phyloP scores from a whole-genome alignment of 2,888 invertebrate species.

The Melanostoma scalare region DNA sequence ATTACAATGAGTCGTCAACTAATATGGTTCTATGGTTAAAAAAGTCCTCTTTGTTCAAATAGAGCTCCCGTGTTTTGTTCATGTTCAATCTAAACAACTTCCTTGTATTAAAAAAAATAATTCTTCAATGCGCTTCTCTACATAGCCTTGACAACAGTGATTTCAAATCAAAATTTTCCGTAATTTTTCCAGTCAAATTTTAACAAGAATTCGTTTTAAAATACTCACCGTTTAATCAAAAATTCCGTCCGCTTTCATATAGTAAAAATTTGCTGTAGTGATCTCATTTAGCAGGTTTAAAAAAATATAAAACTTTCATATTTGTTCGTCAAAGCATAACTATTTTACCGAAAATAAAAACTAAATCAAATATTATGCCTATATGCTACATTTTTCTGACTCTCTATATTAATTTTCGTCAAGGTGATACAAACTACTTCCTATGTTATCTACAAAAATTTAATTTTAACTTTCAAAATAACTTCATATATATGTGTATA shows the following conservation, averaged over 20 bases:
- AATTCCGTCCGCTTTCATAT: conserved; percentile 67
- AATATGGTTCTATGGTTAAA: too few relatives aligned
- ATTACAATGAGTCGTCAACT: too few relatives aligned
- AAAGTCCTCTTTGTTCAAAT: too few relatives aligned
- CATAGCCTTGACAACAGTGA: too few relatives aligned
- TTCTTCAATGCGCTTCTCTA: too few relatives aligned
- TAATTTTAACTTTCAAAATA: conserved; percentile 5
- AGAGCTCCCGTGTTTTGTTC: too few relatives aligned
- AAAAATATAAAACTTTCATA: conserved; percentile 42
- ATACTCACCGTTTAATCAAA: conserved; percentile 64
- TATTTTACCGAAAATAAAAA: background rate
- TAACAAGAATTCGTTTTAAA: conserved; percentile 46
- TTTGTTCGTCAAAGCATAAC: conserved; percentile 42
- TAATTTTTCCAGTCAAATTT: too few relatives aligned
- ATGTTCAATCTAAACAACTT: too few relatives aligned
- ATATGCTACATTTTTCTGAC: background rate
- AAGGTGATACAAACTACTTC: background rate
- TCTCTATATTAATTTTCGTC: background rate
- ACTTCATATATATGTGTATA: background rate
- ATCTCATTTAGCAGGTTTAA: conserved; percentile 40
- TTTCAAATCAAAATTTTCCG: too few relatives aligned
- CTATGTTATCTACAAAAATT: background rate
- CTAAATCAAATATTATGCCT: conserved; percentile 17
- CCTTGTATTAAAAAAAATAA: too few relatives aligned
- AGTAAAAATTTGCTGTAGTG: conserved; percentile 38